Evolutionary conservation across 2,113 vertebrate genomes (phyloP), one percentile per base, ranked within the genome.

Genomic region (Suricata suricatta): DNA sequence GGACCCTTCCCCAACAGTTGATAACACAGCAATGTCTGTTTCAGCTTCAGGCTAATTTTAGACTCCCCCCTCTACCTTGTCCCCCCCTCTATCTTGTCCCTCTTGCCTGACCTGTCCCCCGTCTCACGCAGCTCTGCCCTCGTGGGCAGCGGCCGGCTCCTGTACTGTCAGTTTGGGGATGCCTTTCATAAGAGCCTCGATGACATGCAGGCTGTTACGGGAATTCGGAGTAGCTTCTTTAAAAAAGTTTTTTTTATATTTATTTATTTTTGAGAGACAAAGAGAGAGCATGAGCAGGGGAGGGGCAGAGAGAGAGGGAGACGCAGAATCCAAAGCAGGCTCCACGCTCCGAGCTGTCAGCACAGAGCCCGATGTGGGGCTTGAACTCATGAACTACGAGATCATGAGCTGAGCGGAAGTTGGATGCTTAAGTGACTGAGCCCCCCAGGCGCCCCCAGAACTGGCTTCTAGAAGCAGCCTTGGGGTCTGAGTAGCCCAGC

Each of bases 1-100:
- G 9, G 17, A 2, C 44, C 21, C 12, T 3, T 52, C 17, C 23
- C 21, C 27, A 17, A 11, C 47, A 33, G 0, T 2, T 1, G 33
- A 29, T 47, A 41, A 47, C 19, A 52, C 25, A 47, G 41, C 27
- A 2, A 1, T 23, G 64, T 52, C 25, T 1, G 14, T 14, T 7
- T 31, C 4, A 38, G n/a, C 44, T 71, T 11, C 9, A 7, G 16
- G 44, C 50, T 90, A 35, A 74, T 71, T 83, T 33, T 90, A n/a
- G 52, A 14, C 66, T 41, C 35, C 1, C 57, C 33, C 23, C 69
- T 38, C 7, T 29, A 17, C 15, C 14, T 57, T 9, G 57, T 57
- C 7, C 19, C 57, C 52, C 29, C 17, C 68, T 38, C 7, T 27
- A 2, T 72, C 35, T 79, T 29, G 38, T 29, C 11, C 50, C 31